These are phyloP conservation scores for Miniopterus natalensis DNA, from an alignment of 2,113 vertebrate genomes.

Conservation along the genomic window DNA sequence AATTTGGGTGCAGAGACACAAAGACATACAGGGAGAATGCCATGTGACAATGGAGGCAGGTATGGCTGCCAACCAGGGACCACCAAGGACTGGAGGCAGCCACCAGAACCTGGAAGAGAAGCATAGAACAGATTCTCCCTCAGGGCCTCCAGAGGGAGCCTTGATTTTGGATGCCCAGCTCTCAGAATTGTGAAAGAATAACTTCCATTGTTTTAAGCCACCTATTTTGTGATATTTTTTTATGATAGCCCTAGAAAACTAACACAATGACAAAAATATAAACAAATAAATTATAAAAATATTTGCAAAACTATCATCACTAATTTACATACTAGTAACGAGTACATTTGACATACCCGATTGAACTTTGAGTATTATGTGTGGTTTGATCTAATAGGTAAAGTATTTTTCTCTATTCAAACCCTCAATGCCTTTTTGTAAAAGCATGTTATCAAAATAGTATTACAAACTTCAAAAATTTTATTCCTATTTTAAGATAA, in stretches of 20 bases:
- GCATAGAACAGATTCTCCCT: background rate
- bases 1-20: background rate
- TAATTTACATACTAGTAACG: background rate
- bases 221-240: background rate
- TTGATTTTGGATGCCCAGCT: background rate
- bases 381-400: background rate
- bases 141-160: background rate
- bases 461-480: background rate
- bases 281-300: conserved; percentile 7
- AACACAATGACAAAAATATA: conserved; percentile 12
- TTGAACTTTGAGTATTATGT: background rate
- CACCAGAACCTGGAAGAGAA: background rate
- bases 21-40: background rate
- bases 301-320: background rate
- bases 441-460: background rate
- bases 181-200: background rate
- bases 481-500: background rate
- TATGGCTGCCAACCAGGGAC: background rate
- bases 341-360: background rate
- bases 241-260: background rate
- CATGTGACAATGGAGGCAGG: background rate
- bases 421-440: background rate
- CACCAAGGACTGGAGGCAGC: background rate
- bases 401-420: background rate
- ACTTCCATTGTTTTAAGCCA: background rate